Base-by-base conservation (phyloP, 2,888 invertebrate species). In the Homarus gammarus region DNA sequence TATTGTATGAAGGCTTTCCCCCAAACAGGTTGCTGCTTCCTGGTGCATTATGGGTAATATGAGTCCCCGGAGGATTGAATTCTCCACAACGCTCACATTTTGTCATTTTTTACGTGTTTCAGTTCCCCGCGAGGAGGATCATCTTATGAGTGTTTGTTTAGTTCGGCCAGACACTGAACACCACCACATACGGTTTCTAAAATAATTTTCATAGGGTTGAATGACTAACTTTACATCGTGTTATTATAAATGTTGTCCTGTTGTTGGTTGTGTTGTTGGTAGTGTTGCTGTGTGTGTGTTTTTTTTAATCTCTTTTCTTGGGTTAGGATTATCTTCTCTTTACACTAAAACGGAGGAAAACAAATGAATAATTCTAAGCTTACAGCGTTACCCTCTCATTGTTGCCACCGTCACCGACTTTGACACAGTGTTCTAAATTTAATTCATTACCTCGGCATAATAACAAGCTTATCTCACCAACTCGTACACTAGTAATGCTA, bases 1-100 rank as follows among this genome's bases (percentile, higher is more conserved):
- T 86, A 86, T 86, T 86, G 68, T 68, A 79, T 86, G 86, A 79
- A 44, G 79, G 75, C 79, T 85, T 86, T 72, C 49, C 64, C 73
- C 64, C 73, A 86, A 79, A 86, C 86, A 79, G 86, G 79, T 51
- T 72, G 31, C 44, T 40, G 86, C 86, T 51, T 79, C 79, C 86
- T 79, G 79, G 51, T 64, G 72, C 86, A 86, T 86, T 86, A 79
- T 86, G 86, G 84, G 84, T 33, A 84, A 84, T 40, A 72, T 56
- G 84, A 84, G 73, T 33, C 31, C 22, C 49, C 18, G 51, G 33
- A 56, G 73, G 84, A 72, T 84, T 84, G 73, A 72, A 84, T 73
- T 84, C 84, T 73, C 72, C 70, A 70, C 49, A 36, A 70, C 83
- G 40, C n/a, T 40, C 70, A 12, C 49, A 31, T 33, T 44, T 72